phyloP scores from a whole-genome alignment of 1,140 invertebrate genomes.

The Lysiphlebus fabarum region DNA sequence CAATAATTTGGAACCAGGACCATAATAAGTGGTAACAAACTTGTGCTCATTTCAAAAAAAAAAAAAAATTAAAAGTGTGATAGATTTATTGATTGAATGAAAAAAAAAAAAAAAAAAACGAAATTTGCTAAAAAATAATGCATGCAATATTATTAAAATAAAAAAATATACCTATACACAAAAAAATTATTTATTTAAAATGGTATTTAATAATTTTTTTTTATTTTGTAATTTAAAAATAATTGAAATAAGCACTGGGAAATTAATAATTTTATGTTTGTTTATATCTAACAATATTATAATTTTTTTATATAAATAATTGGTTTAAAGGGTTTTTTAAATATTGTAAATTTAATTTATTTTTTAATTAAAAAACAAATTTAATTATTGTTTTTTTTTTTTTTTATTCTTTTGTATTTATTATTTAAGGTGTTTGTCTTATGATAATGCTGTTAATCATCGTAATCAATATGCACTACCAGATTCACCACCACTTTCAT shows the following conservation, averaged over 20 bases:
- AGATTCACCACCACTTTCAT: constrained; percentile 62
- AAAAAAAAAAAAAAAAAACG: too few species aligned
- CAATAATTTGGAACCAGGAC: constrained; percentile 78
- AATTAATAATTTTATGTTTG: too few species aligned
- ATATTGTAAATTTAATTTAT: too few species aligned
- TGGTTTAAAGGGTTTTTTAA: too few species aligned
- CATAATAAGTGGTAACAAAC: constrained; percentile 67
- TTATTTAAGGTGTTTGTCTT: constrained; percentile 71
- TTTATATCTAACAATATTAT: too few species aligned
- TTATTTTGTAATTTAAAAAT: too few species aligned
- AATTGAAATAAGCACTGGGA: too few species aligned
- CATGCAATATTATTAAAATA: constrained; percentile 13
- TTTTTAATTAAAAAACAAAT: neutral
- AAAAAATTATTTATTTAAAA: too few species aligned
- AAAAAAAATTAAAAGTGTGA: constrained; percentile 8
- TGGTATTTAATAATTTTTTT: too few species aligned
- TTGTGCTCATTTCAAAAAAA: constrained; percentile 12
- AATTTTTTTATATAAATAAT: neutral
- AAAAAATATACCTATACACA: neutral
- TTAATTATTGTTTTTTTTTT: neutral
- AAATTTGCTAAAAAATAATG: constrained; percentile 7
- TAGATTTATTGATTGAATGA: constrained; percentile 16
- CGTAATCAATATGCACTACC: constrained; percentile 52
- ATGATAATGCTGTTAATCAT: constrained; percentile 65
- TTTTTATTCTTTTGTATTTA: constrained; percentile 19